Percentiles rank a stretch among this genome's conserved stretches.
These are phyloP conservation scores for Tenodera sinensis DNA, from an alignment of 2,888 invertebrate genomes.

Conservation along the genomic window DNA sequence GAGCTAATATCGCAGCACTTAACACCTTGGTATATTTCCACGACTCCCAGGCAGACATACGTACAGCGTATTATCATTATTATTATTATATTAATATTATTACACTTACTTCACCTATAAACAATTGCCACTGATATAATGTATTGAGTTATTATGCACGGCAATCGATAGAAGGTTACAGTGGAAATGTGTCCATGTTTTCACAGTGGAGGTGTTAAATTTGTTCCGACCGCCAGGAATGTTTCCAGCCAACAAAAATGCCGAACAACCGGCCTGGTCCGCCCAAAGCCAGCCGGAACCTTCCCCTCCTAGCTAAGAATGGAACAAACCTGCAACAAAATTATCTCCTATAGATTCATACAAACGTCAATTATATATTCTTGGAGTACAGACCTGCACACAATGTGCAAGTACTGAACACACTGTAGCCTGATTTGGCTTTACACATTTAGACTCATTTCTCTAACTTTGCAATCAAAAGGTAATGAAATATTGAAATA, in stretches of 20 bases:
- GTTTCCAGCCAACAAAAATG: conserved; percentile 28
- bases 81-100: conserved; percentile 30
- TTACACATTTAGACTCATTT: too few relatives aligned
- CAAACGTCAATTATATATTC: too few relatives aligned
- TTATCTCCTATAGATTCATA: background rate
- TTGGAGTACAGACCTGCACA: too few relatives aligned
- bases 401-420: too few relatives aligned
- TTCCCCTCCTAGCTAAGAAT: conserved; percentile 32
- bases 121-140: conserved; percentile 33
- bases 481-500: too few relatives aligned
- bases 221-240: conserved; percentile 31
- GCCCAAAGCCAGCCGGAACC: conserved; percentile 27
- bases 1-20: conserved; percentile 6
- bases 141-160: conserved; percentile 30
- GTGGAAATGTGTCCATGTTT: conserved; percentile 28
- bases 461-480: too few relatives aligned
- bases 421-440: too few relatives aligned
- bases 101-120: conserved; percentile 33
- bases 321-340: conserved; percentile 30
- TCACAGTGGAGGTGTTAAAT: conserved; percentile 25
- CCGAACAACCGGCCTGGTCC: conserved; percentile 22
- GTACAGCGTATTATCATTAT: conserved; percentile 23
- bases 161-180: conserved; percentile 29
- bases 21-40: conserved; percentile 27
- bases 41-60: conserved; percentile 26